Conservation (phyloP, 2,888 invertebrate genomes). For the Caenorhabditis drosophilae region DNA sequence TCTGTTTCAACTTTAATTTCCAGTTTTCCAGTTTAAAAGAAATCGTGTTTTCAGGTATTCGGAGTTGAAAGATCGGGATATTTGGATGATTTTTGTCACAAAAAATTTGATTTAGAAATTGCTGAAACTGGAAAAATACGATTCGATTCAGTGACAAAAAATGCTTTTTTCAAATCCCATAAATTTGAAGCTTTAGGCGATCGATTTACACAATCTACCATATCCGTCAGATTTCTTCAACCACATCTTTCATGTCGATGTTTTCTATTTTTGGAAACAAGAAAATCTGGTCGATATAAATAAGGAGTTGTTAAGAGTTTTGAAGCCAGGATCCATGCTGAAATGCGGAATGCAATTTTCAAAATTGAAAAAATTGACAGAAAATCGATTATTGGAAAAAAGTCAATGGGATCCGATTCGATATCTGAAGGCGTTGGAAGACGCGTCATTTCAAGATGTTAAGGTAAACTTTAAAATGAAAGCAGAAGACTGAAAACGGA, state of each 20-base stretch:
- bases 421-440: constrained; percentile 52
- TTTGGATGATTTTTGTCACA: constrained; percentile 52
- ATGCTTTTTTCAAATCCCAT: not conserved
- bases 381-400: constrained; percentile 45
- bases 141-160: constrained; percentile 44
- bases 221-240: constrained; percentile 63
- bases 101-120: constrained; percentile 55
- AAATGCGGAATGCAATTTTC: constrained; percentile 57
- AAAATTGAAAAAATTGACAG: constrained; percentile 46
- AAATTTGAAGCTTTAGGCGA: too few species aligned
- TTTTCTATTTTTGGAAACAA: constrained; percentile 62
- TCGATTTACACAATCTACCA: constrained; percentile 56
- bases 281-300: constrained; percentile 51
- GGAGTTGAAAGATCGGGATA: constrained; percentile 62
- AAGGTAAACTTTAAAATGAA: constrained; percentile 30
- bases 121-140: constrained; percentile 46
- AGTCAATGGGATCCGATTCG: constrained; percentile 58
- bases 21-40: too few species aligned
- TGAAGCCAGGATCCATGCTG: constrained; percentile 56
- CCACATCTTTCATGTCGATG: constrained; percentile 61
- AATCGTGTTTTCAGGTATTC: constrained; percentile 50
- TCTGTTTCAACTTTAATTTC: not conserved
- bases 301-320: constrained; percentile 53
- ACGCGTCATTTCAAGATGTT: constrained; percentile 53
- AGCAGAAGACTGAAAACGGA: not conserved